Conservation (phyloP, 2,888 invertebrate genomes). For the Thyatira batis region DNA sequence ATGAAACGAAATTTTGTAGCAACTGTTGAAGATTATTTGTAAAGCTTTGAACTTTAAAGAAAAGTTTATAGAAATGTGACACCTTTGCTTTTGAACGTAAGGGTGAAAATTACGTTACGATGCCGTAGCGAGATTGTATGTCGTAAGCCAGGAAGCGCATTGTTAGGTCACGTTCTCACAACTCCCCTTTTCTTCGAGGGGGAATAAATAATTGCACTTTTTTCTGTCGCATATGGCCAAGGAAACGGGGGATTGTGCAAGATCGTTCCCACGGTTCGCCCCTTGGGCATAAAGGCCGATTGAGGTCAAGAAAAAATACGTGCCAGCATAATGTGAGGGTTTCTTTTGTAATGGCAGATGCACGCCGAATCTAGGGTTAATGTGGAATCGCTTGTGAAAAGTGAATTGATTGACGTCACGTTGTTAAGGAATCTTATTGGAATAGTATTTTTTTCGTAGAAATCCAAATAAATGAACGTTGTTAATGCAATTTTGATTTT, state of each 20-base stretch:
- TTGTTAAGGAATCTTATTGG: conserved; percentile 30
- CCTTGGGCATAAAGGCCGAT: conserved; percentile 74
- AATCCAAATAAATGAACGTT: background rate
- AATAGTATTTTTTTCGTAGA: conserved; percentile 8
- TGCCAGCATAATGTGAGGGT: conserved; percentile 73
- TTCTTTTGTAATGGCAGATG: conserved; percentile 78
- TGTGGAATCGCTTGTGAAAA: conserved; percentile 66
- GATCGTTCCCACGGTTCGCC: conserved; percentile 80
- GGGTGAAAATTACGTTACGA: conserved; percentile 57
- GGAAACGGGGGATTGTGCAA: conserved; percentile 78
- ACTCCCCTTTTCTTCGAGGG: conserved; percentile 81
- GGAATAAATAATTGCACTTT: conserved; percentile 83
- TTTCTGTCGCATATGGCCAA: conserved; percentile 82
- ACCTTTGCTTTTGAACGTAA: conserved; percentile 52
- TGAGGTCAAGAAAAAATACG: conserved; percentile 81
- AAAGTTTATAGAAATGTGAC: conserved; percentile 53
- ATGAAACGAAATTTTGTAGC: conserved; percentile 30
- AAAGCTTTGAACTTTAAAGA: conserved; percentile 49
- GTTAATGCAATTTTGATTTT: background rate
- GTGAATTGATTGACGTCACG: conserved; percentile 67
- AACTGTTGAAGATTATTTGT: conserved; percentile 64
- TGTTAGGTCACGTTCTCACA: conserved; percentile 83
- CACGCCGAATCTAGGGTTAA: conserved; percentile 70
- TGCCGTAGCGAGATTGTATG: conserved; percentile 58
- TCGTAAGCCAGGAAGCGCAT: conserved; percentile 81